Conservation (phyloP, 2,113 vertebrate genomes). For the Otolemur garnettii region DNA sequence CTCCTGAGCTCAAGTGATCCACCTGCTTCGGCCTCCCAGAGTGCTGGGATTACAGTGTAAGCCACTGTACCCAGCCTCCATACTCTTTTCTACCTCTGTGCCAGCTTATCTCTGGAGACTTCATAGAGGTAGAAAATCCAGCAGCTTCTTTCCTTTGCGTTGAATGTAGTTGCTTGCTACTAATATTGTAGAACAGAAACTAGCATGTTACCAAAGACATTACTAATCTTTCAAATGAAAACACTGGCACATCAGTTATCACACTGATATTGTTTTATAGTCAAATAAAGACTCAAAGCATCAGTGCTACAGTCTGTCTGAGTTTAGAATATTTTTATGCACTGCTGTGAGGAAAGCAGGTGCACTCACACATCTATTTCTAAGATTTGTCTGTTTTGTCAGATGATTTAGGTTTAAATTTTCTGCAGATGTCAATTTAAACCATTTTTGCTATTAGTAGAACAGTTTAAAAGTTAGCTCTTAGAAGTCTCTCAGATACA, state of each 20-base stretch:
- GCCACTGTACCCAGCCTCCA: too few relatives aligned
- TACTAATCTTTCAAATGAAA: conserved; percentile 47
- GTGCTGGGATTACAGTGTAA: too few relatives aligned
- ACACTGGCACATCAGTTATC: not conserved
- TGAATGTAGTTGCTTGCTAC: conserved; percentile 45
- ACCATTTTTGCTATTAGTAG: conserved; percentile 72
- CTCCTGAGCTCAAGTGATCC: too few relatives aligned
- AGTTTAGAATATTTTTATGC: conserved; percentile 75
- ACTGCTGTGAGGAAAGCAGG: conserved; percentile 73
- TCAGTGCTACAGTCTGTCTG: conserved; percentile 62
- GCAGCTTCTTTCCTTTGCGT: conserved; percentile 9
- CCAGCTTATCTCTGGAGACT: not conserved
- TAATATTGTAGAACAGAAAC: not conserved
- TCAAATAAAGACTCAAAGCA: conserved; percentile 49
- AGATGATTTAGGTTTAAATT: conserved; percentile 76
- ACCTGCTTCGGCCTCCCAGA: too few relatives aligned
- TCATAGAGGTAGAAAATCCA: not conserved
- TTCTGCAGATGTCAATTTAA: conserved; percentile 77
- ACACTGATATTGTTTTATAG: conserved; percentile 56
- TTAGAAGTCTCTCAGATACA: conserved; percentile 19
- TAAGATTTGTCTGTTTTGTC: conserved; percentile 79
- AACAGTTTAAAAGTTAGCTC: conserved; percentile 66
- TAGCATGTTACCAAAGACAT: not conserved
- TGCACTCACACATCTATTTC: conserved; percentile 74
- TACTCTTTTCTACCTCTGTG: not conserved